Evolutionary conservation across 1,140 invertebrate species (phyloP), one percentile per base, ranked within the genome.

Genomic region (Papilio xuthus): DNA sequence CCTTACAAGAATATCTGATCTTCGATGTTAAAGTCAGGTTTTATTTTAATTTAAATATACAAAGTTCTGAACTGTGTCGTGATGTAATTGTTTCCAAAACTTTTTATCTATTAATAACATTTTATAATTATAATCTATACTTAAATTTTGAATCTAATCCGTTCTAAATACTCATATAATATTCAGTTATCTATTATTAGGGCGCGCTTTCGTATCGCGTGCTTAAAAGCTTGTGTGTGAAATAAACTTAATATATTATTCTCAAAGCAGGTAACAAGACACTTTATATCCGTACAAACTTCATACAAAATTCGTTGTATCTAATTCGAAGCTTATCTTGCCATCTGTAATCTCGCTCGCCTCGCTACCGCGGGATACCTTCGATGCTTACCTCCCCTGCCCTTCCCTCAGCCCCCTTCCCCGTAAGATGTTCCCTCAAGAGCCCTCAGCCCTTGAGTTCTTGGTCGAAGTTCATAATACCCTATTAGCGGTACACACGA

Each of bases 271-370:
- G 82, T 79, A 84, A 84, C 81, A 86, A 84, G 84, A 83, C 82
- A 84, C 84, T 90, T 90, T 88, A 90, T 88, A 87, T 89, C 89
- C 90, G 88, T 89, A 88, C 84, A 90, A n/a, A 89, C 80, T 90
- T 93, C 92, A 92, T 93, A 92, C 90, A 88, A 92, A 91, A 93
- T 93, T 92, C 88, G 89, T 90, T 91, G 90, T 92, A 92, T 92
- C 89, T 91, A 93, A 92, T 91, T 91, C 89, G 82, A 84, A 85
- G 92, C 89, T 93, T 93, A 92, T 92, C 92, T 86, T 92, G 90
- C 86, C 91, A 92, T 92, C 89, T 91, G 88, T 92, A 93, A 92
- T 92, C 91, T 91, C 88, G 84, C 88, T 84, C 81, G 78, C 81
- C 86, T 85, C 84, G 77, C 85, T 85, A 81, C 82, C 81, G 79